phyloP scores from a whole-genome alignment of 1,140 invertebrate genomes.

The Stegodyphus mimosarum region DNA sequence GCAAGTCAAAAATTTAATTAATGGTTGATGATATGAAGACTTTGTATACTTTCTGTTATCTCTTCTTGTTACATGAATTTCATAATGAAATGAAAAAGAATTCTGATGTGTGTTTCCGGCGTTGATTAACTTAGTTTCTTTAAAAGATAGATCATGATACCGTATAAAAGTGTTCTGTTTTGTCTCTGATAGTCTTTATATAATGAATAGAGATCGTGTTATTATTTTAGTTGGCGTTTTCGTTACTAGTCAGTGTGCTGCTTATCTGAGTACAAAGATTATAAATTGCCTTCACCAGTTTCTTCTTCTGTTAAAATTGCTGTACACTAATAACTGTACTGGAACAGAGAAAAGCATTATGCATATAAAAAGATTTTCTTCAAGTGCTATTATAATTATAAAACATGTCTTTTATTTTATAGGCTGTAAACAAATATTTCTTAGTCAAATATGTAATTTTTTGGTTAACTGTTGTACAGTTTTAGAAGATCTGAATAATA shows the following conservation, averaged over 20 bases:
- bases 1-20: too few species aligned
- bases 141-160: too few species aligned
- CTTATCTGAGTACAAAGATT: conserved; percentile 25
- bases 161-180: too few species aligned
- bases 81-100: too few species aligned
- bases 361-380: conserved; percentile 30
- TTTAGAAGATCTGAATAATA: conserved; percentile 17
- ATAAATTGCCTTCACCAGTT: neutral
- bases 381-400: conserved; percentile 1
- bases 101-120: too few species aligned
- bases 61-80: too few species aligned
- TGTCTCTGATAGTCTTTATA: too few species aligned
- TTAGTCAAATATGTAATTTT: neutral
- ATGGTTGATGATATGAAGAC: too few species aligned
- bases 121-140: too few species aligned
- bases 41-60: too few species aligned
- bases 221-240: conserved; percentile 39
- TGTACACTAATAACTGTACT: conserved; percentile 26
- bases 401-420: conserved; percentile 28
- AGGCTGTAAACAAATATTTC: conserved; percentile 4
- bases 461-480: neutral
- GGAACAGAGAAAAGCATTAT: conserved; percentile 17
- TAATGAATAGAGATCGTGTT: conserved; percentile 1
- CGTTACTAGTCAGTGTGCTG: conserved; percentile 44
- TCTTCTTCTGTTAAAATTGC: neutral